These are phyloP conservation scores for Mastigias papua DNA, from an alignment of 30 jellyfish, hydroid and myxozoan genomes.

Conservation along the genomic window DNA sequence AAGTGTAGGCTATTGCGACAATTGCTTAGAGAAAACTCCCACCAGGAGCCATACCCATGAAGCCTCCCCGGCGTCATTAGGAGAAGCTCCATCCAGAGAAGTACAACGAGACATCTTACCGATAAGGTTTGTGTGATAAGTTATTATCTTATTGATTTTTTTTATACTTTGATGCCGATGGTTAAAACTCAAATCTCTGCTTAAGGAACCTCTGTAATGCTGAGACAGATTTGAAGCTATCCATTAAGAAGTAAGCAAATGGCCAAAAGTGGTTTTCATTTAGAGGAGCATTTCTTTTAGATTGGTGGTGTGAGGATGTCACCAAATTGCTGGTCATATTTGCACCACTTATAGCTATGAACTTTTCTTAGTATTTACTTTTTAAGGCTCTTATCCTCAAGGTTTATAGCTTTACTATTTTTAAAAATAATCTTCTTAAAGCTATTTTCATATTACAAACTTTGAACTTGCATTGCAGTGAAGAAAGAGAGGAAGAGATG, in stretches of 20 bases:
- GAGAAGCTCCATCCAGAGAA: slow-evolving; percentile 6
- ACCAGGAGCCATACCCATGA: not conserved
- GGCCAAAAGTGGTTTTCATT: too few species aligned
- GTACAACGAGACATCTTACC: slow-evolving; percentile 1
- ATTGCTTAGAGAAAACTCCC: not conserved
- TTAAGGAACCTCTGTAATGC: too few species aligned
- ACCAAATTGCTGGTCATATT: slow-evolving; percentile 52
- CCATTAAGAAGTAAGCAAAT: too few species aligned
- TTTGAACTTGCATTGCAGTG: not conserved
- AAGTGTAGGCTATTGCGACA: slow-evolving; percentile 21
- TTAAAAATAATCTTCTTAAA: not conserved
- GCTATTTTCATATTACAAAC: not conserved
- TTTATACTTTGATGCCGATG: not conserved
- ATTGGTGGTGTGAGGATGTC: slow-evolving; percentile 31
- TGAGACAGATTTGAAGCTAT: too few species aligned
- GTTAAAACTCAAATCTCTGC: not conserved
- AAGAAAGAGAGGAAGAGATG: not conserved
- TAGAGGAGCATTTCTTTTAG: too few species aligned
- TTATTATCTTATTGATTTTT: not conserved
- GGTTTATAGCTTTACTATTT: not conserved
- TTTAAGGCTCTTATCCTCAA: not conserved
- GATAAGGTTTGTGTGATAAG: not conserved
- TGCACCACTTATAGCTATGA: slow-evolving; percentile 45
- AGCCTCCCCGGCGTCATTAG: not conserved
- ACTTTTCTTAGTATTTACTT: slow-evolving; percentile 4